Evolutionary conservation across 1,140 invertebrate genomes (phyloP).

Genomic region (Ectropis grisescens): DNA sequence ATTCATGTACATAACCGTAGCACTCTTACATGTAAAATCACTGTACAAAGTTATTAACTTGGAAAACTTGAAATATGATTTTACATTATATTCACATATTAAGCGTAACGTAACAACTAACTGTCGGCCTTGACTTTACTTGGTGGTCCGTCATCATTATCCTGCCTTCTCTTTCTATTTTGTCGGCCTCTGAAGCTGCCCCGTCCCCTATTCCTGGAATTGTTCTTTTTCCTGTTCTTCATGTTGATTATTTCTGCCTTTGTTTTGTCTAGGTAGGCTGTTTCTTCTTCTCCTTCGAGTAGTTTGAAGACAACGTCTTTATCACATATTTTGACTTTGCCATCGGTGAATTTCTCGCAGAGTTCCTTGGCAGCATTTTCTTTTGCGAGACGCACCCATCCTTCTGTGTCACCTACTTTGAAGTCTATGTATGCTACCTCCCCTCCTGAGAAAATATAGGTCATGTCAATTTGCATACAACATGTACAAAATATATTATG

Average conservation of each 20-base stretch:
- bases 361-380: constrained; percentile 78
- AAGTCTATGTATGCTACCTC: constrained; percentile 83
- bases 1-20: too few relatives aligned
- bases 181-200: constrained; percentile 32
- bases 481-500: too few relatives aligned
- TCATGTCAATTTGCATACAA: too few relatives aligned
- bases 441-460: constrained; percentile 45
- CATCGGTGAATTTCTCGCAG: constrained; percentile 75
- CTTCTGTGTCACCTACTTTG: constrained; percentile 78
- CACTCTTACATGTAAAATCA: too few relatives aligned
- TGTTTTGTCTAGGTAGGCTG: constrained; percentile 75
- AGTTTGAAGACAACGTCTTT: constrained; percentile 71
- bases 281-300: constrained; percentile 79
- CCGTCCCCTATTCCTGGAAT: constrained; percentile 17
- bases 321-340: constrained; percentile 72
- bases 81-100: too few relatives aligned
- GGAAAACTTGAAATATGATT: too few relatives aligned
- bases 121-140: constrained; percentile 38
- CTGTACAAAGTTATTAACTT: too few relatives aligned
- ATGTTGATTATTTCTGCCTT: constrained; percentile 71
- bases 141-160: constrained; percentile 31
- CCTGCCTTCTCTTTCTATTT: constrained; percentile 35
- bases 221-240: constrained; percentile 35
- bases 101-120: constrained; percentile 10
- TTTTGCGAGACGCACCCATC: constrained; percentile 78